Base-by-base conservation (phyloP, 1,140 invertebrate species). In the Neodiprion fabricii region DNA sequence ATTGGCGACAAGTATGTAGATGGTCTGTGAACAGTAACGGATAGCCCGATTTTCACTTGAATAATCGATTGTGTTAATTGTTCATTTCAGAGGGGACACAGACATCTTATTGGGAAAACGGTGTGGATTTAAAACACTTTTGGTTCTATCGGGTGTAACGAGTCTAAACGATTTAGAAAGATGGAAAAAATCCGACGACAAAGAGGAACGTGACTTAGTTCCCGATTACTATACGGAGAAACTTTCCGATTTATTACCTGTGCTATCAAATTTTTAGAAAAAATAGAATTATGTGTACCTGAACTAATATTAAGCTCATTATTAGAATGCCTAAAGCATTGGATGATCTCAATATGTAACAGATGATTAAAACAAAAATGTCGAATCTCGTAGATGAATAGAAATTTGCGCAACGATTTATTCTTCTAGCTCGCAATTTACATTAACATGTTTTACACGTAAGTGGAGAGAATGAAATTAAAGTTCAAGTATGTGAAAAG, bases 51-150 rank as follows among this genome's bases (percentile, higher is more conserved):
- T 9, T 74, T 23, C 47, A 61, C 66, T 40, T 47, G 12, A 68
- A 48, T 73, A 23, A 23, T 66, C n/a, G n/a, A 61, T 68, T 50
- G 61, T 17, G 66, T 11, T 14, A 71, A 28, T 71, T 72, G 68
- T 76, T 76, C 72, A 80, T 82, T 90, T 73, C 82, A 93, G 95
- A 79, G 92, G 93, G 73, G 95, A 94, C 81, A 97, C 96, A 0
- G 96, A 98, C 82, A 97, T 98, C 76, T 86, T 94, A 49, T 91
- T 98, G 77, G 97, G 96, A 8, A 93, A 92, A 48, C 90, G 93
- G 76, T 96, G 95, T 85, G 94, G 94, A 14, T 93, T 97, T 79
- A 92, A 94, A 88, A 97, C 96, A 0, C 84, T 97, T 1, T 88
- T 97, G 0, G 96, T 97, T 1, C 85, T 96, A 53, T 92, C 93